These are phyloP conservation scores for Eleginops maclovinus DNA, from an alignment of 2,113 vertebrate genomes.

Conservation along the genomic window DNA sequence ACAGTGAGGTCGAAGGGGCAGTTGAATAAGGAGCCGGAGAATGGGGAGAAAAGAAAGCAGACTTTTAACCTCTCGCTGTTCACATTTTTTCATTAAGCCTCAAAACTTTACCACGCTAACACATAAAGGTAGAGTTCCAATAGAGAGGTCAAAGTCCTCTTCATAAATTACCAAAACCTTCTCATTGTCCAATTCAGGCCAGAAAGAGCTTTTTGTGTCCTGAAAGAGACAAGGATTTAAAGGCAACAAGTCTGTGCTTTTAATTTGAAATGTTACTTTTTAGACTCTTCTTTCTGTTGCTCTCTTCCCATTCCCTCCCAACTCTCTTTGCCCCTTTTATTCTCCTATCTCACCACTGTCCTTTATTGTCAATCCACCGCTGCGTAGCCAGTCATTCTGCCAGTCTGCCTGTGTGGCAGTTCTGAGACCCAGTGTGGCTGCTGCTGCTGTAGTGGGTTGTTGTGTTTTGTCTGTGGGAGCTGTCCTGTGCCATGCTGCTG, in stretches of 20 bases:
- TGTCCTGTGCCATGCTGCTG: slow-evolving; percentile 74
- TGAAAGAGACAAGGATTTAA: slow-evolving; percentile 49
- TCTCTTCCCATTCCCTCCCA: background rate
- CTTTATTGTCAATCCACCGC: slow-evolving; percentile 47
- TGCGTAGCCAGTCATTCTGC: slow-evolving; percentile 40
- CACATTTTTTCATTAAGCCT: slow-evolving; percentile 64
- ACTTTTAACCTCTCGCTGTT: slow-evolving; percentile 78
- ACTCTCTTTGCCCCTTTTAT: background rate
- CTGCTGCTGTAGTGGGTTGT: slow-evolving; percentile 56
- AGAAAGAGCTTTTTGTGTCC: background rate
- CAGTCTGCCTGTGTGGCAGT: slow-evolving; percentile 51
- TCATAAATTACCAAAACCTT: slow-evolving; percentile 64
- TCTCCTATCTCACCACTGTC: slow-evolving; percentile 18
- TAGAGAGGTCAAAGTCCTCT: slow-evolving; percentile 67
- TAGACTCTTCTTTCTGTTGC: slow-evolving; percentile 25
- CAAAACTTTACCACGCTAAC: slow-evolving; percentile 47
- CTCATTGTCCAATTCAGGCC: slow-evolving; percentile 34
- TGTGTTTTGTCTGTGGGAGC: slow-evolving; percentile 72
- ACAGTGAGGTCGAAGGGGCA: slow-evolving; percentile 60
- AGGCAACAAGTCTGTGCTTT: slow-evolving; percentile 61
- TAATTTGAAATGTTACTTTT: slow-evolving; percentile 26
- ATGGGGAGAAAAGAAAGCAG: slow-evolving; percentile 52
- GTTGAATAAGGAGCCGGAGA: slow-evolving; percentile 54
- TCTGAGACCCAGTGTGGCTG: slow-evolving; percentile 35
- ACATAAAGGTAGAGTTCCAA: slow-evolving; percentile 67